These are phyloP conservation scores for Balanococcus diminutus DNA, from an alignment of 2,888 invertebrate genomes.

Conservation along the genomic window DNA sequence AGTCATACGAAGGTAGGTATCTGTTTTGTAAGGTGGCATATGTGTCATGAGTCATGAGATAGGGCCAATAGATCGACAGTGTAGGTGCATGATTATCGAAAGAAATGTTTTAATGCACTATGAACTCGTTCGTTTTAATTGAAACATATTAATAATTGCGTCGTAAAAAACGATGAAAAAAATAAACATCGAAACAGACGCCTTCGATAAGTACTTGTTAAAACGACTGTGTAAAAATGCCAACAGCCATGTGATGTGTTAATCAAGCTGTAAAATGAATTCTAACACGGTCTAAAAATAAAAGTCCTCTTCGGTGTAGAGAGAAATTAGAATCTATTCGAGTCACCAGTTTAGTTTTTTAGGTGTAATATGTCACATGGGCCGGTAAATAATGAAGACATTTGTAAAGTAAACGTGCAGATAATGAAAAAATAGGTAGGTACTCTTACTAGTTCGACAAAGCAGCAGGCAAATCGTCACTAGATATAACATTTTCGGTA, in stretches of 20 bases:
- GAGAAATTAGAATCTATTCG: no score
- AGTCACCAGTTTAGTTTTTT: no score
- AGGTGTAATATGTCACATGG: no score
- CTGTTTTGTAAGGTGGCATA: neutral
- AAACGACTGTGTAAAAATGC: neutral
- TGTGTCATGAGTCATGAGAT: neutral
- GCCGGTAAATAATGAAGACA: neutral
- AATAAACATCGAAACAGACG: neutral
- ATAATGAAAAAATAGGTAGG: neutral
- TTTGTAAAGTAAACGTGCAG: no score
- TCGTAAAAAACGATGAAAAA: neutral
- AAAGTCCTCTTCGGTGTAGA: no score
- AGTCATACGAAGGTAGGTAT: neutral
- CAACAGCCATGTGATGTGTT: neutral
- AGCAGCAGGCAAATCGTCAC: slow-evolving; percentile 28
- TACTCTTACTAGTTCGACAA: neutral
- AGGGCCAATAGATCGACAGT: no score
- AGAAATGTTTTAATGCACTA: neutral
- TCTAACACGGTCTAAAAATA: no score
- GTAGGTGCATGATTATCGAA: neutral
- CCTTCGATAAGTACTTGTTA: neutral
- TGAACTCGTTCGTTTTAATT: no score
- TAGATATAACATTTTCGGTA: neutral
- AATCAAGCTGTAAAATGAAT: no score
- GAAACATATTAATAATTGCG: neutral